phyloP scores from a whole-genome alignment of 37 sponge, comb jelly and placozoan species.

The Halichondria panicea region DNA sequence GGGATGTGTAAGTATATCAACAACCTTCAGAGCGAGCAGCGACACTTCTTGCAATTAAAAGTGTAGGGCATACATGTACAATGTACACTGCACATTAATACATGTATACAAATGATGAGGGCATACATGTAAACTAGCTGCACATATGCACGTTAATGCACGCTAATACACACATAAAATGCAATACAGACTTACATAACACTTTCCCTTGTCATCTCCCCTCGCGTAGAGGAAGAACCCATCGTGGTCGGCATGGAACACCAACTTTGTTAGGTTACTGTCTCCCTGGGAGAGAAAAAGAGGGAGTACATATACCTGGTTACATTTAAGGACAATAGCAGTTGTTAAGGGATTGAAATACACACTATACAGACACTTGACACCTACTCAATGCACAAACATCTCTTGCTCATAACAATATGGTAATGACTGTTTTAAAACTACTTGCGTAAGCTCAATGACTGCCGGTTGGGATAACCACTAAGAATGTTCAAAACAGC shows the following conservation, averaged over 20 bases:
- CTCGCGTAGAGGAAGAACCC: slow-evolving; percentile 45
- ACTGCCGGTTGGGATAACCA: no score
- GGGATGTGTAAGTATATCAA: no score
- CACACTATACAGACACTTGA: background rate
- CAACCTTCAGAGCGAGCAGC: no score
- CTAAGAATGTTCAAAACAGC: no score
- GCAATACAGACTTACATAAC: slow-evolving; percentile 15
- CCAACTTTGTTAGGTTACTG: slow-evolving; percentile 10
- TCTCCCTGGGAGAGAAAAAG: slow-evolving; percentile 11
- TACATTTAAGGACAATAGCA: background rate
- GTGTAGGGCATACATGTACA: no score
- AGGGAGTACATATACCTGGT: background rate
- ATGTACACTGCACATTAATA: no score
- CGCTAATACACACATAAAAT: background rate
- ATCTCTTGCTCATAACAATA: background rate
- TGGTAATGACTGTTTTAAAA: no score
- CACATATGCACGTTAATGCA: background rate
- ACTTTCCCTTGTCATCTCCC: slow-evolving; percentile 19
- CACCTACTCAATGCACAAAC: no score
- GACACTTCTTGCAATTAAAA: no score
- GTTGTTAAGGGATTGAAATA: background rate
- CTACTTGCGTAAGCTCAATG: no score
- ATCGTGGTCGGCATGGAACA: slow-evolving; percentile 36
- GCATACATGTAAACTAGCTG: background rate
- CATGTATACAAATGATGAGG: no score